Conservation (phyloP, 2,888 invertebrate genomes). For the Syrista parreyssii region DNA sequence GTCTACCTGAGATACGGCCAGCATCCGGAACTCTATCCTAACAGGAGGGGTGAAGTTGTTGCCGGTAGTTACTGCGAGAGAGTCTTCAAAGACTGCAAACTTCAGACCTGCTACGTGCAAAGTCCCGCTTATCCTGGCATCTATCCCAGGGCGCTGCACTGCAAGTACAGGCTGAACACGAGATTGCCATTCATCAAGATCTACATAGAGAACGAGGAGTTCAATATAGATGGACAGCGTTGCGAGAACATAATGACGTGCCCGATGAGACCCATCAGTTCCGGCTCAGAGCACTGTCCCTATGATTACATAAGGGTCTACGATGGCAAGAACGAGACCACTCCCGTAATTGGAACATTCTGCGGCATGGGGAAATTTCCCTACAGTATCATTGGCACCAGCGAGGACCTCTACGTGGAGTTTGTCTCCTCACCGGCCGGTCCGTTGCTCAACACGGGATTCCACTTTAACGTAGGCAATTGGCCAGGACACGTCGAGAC, state of each 20-base stretch:
- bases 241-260: slow-evolving; percentile 96
- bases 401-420: slow-evolving; percentile 88
- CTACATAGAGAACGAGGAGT: slow-evolving; percentile 93
- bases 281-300: slow-evolving; percentile 88
- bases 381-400: slow-evolving; percentile 93
- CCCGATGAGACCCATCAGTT: slow-evolving; percentile 91
- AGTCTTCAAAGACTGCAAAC: slow-evolving; percentile 86
- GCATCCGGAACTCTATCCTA: slow-evolving; percentile 92
- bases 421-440: slow-evolving; percentile 91
- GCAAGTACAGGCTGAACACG: slow-evolving; percentile 91
- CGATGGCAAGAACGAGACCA: slow-evolving; percentile 89
- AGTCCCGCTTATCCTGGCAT: slow-evolving; percentile 94
- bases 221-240: slow-evolving; percentile 92
- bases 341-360: slow-evolving; percentile 89
- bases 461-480: slow-evolving; percentile 94
- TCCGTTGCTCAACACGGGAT: slow-evolving; percentile 90
- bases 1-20: slow-evolving; percentile 92
- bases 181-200: slow-evolving; percentile 89
- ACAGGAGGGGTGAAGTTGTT: slow-evolving; percentile 87
- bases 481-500: slow-evolving; percentile 95
- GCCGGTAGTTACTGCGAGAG: slow-evolving; percentile 91
- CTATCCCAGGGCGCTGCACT: slow-evolving; percentile 90
- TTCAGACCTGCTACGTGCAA: slow-evolving; percentile 94
- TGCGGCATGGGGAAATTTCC: slow-evolving; percentile 93
- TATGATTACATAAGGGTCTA: slow-evolving; percentile 91